A percentile compares a stretch with the other conserved stretches of the same genome.
These are phyloP conservation scores for Holcopasites calliopsidis DNA, from an alignment of 1,140 invertebrate genomes.

Conservation along the genomic window DNA sequence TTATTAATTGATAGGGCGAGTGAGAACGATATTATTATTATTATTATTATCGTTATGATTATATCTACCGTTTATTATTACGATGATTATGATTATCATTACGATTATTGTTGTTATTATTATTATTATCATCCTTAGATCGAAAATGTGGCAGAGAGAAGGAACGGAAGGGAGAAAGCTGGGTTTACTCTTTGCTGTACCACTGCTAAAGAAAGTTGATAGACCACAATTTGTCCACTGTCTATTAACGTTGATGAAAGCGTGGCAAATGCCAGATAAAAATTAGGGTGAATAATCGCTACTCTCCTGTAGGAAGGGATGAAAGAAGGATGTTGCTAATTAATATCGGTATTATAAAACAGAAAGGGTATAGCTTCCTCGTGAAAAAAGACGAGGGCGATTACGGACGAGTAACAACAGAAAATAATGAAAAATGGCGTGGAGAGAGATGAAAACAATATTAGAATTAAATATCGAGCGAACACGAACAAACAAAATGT, in stretches of 20 bases:
- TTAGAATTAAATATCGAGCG: slow-evolving; percentile 33
- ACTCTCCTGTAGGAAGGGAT: neutral
- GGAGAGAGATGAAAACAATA: slow-evolving; percentile 27
- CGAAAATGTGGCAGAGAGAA: neutral
- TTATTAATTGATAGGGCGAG: neutral
- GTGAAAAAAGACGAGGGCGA: neutral
- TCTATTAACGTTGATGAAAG: slow-evolving; percentile 48
- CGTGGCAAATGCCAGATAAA: neutral
- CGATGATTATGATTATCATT: neutral
- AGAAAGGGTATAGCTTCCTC: neutral
- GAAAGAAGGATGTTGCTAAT: slow-evolving; percentile 11
- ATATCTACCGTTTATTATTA: slow-evolving; percentile 12
- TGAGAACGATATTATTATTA: neutral
- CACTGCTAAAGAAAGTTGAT: slow-evolving; percentile 50
- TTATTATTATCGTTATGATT: slow-evolving; percentile 6
- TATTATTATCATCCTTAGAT: slow-evolving; percentile 2
- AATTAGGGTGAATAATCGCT: neutral
- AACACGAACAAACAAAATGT: slow-evolving; percentile 7
- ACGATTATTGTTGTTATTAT: neutral
- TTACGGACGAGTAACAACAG: neutral
- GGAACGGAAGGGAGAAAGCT: slow-evolving; percentile 23
- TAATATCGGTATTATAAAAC: slow-evolving; percentile 16
- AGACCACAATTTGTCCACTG: slow-evolving; percentile 51
- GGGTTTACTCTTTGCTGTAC: slow-evolving; percentile 56
- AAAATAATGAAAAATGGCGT: neutral